Conservation (phyloP, 2,888 invertebrate genomes). For the Limnephilus auricula region DNA sequence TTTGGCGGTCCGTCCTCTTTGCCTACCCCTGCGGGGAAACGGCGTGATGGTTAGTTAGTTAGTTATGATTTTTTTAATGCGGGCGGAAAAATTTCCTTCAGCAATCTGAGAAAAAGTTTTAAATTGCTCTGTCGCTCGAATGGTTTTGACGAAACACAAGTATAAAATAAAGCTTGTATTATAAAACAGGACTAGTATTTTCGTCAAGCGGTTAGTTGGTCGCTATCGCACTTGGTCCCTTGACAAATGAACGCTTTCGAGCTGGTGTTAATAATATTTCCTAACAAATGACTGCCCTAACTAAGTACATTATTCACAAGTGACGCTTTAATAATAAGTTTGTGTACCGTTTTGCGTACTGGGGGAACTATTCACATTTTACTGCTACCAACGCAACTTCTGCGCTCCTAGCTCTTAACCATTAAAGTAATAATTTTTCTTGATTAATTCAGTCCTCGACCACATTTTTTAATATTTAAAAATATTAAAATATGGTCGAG, state of each 20-base stretch:
- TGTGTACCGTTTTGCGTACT: background rate
- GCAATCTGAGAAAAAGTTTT: no score
- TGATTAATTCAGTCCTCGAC: no score
- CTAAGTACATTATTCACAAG: background rate
- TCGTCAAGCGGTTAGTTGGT: background rate
- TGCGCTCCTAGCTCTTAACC: background rate
- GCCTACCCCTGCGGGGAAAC: no score
- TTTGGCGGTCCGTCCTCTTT: no score
- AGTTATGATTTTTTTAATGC: no score
- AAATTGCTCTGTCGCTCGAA: no score
- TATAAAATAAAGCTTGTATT: background rate
- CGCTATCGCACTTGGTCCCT: background rate
- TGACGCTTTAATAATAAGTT: constrained; percentile 2
- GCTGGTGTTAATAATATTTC: background rate
- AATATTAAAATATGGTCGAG: no score
- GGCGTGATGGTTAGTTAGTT: no score
- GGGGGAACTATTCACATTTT: background rate
- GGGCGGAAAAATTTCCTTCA: no score
- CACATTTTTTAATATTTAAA: no score
- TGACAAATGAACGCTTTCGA: background rate
- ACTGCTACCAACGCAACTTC: background rate
- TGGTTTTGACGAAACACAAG: no score
- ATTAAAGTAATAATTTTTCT: no score
- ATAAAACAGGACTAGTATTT: background rate
- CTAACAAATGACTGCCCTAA: background rate